phyloP scores from a whole-genome alignment of 2,888 invertebrate genomes.

The Geophilus truncorum region DNA sequence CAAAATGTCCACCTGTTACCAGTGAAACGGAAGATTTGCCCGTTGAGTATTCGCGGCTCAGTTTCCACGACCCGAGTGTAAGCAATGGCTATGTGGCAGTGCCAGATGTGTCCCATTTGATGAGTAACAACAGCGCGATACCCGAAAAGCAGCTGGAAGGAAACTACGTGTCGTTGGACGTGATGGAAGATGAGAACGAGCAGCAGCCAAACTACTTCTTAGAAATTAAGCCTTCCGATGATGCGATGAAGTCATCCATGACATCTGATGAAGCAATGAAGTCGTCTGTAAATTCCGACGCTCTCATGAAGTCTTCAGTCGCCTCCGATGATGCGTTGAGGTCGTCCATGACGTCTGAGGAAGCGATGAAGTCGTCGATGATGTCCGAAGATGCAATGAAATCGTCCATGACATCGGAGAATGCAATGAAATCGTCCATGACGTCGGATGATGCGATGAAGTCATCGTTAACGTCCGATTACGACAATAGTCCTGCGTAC shows the following conservation, averaged over 20 bases:
- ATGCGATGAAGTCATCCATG: not conserved
- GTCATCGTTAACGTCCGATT: conserved; percentile 8
- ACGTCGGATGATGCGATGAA: conserved; percentile 27
- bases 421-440: not conserved
- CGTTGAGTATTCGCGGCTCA: conserved; percentile 18
- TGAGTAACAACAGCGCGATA: not conserved
- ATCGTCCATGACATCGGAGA: not conserved
- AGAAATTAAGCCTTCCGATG: not conserved
- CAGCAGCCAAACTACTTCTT: not conserved
- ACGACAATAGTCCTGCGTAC: conserved; percentile 27
- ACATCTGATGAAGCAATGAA: not conserved
- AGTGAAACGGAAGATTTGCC: not conserved
- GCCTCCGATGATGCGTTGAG: not conserved
- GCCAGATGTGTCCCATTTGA: not conserved
- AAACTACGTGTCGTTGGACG: not conserved
- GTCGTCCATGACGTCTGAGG: not conserved
- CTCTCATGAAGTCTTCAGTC: not conserved
- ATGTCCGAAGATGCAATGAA: conserved; percentile 2
- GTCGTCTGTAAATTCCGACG: not conserved
- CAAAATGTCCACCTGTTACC: not conserved
- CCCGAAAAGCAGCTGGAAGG: not conserved
- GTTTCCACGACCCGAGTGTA: conserved; percentile 13
- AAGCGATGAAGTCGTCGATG: not conserved
- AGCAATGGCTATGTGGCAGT: not conserved
- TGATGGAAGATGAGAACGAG: not conserved